Conservation (phyloP, 2,113 vertebrate species). For the Danio rerio region DNA sequence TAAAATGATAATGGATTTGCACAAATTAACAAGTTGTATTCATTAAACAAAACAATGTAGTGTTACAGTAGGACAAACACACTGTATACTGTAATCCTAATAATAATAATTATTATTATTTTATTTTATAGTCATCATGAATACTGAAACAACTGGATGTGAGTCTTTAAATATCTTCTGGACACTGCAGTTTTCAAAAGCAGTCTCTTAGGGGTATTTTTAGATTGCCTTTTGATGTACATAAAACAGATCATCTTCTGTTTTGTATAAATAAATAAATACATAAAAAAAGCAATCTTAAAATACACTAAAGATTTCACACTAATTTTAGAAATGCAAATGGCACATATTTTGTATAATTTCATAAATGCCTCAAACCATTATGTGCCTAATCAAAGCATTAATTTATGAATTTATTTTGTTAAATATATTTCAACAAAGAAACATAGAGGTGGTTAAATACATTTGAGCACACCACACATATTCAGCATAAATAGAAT, state of each 20-base stretch:
- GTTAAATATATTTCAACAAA: background rate
- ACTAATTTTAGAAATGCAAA: constrained; percentile 1
- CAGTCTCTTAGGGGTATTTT: background rate
- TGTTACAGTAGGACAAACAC: no score
- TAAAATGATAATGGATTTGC: no score
- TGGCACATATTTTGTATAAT: background rate
- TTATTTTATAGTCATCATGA: background rate
- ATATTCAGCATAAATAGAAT: no score
- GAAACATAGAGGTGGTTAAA: constrained; percentile 2
- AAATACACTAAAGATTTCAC: background rate
- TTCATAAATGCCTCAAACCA: background rate
- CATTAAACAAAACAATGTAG: no score
- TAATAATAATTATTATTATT: no score
- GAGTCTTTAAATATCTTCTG: constrained; percentile 19
- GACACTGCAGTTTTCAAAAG: background rate
- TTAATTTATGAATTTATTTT: background rate
- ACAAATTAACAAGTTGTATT: no score
- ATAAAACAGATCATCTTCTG: background rate
- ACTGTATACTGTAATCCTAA: background rate
- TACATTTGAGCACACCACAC: no score
- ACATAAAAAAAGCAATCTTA: background rate
- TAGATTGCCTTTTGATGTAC: background rate
- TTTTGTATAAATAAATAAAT: background rate
- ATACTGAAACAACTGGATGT: background rate
- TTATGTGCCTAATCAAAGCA: background rate